Base-by-base conservation (phyloP, 2,113 vertebrate genomes). In the Nicator chloris region DNA sequence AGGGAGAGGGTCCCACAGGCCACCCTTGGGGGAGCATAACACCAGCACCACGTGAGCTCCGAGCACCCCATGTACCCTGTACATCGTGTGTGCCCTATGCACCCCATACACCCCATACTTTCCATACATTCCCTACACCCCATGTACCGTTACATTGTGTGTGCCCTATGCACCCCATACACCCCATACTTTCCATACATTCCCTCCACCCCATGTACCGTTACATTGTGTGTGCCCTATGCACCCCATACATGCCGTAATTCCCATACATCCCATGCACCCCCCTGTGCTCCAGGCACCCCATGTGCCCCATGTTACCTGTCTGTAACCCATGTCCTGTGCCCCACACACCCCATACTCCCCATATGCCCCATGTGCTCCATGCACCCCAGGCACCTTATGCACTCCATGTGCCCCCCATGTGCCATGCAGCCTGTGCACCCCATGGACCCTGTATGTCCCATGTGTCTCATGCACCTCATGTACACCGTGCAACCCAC, bases 31-130 rank as follows among this genome's bases (percentile, higher is more conserved):
- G 30, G 54, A 73, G 40, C 11, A 3, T 5, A 4, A 23, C 8
- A 23, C 27, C 6, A 1, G 68, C 13, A 24, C 5, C 26, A 10
- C 21, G 1, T 22, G 53, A 3, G 12, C 18, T 28, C 28, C 15
- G 0, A 4, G 35, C 11, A 11, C 12, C 2, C 22, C 20, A 1
- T 13, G 15, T 3, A 16, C 15, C 18, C 22, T 7, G 56, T 11
- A 3, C 13, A 44, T 11, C 2, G 8, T 24, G 21, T 26, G 42
- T 6, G 24, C 12, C 56, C 28, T 4, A 0, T 4, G 20, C 4
- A 13, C 1, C 22, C 22, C 5, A 6, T 1, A 7, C 7, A 4
- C 2, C 22, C 8, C 6, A 2, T 7, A 12, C 4, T 4, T 2
- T 2, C 26, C 27, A 7, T 28, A 8, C 20, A 15, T 5, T 18